phyloP scores from a whole-genome alignment of 2,797 vertebrate species.

The Platyrinchus mystaceus region DNA sequence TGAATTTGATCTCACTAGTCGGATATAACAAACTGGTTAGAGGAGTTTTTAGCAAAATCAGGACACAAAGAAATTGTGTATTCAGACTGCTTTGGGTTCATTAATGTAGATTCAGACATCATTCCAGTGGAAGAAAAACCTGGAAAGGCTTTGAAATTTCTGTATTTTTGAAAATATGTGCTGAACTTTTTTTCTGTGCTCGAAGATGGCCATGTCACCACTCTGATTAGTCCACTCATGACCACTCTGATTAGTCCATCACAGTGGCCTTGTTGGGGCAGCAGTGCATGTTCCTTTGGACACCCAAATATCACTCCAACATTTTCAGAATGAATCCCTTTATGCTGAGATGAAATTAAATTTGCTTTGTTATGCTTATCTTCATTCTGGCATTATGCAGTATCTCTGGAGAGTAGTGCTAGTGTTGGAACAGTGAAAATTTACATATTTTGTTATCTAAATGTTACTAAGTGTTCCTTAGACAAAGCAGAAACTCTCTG shows the following conservation, averaged over 20 bases:
- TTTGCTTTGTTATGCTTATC: background rate
- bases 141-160: background rate
- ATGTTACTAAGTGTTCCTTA: background rate
- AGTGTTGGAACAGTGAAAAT: background rate
- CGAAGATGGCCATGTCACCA: rapidly evolving
- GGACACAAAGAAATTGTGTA: background rate
- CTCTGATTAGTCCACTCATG: background rate
- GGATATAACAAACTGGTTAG: background rate
- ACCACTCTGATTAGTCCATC: background rate
- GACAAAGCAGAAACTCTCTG: background rate
- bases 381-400: background rate
- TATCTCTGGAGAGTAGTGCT: background rate
- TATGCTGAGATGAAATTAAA: background rate
- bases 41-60: background rate
- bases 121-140: background rate
- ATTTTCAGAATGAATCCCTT: background rate
- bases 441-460: background rate
- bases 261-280: background rate
- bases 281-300: background rate
- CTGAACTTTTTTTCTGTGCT: background rate
- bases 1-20: background rate
- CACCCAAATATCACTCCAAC: background rate
- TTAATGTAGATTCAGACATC: background rate
- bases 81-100: background rate
- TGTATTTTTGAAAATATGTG: background rate